Conservation (phyloP, 1,140 invertebrate species). For the Drosophila santomea region DNA sequence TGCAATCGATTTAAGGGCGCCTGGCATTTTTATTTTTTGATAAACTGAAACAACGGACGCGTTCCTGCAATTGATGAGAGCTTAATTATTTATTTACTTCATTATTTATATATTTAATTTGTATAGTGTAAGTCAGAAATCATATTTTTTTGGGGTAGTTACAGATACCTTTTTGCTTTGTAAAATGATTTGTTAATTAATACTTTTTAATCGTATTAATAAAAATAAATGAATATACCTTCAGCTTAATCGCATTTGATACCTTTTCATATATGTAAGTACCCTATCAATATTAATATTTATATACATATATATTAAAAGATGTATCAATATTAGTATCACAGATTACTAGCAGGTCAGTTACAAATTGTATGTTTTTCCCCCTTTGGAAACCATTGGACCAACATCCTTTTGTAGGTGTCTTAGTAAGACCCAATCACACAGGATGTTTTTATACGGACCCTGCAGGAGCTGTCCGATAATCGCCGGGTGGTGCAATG, state of each 20-base stretch:
- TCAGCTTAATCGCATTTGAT: too few species aligned
- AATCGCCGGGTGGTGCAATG: conserved; percentile 75
- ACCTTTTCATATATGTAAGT: too few species aligned
- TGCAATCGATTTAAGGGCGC: conserved; percentile 47
- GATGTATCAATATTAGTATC: background rate
- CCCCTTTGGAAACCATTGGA: background rate
- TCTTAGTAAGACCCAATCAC: conserved; percentile 26
- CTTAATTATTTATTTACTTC: conserved; percentile 2
- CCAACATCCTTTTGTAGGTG: background rate
- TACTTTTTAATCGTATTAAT: too few species aligned
- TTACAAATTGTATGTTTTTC: background rate
- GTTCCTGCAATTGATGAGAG: background rate
- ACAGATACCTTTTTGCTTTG: too few species aligned
- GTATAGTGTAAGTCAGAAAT: too few species aligned
- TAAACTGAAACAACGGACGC: background rate
- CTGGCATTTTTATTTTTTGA: conserved; percentile 8
- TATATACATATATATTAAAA: too few species aligned
- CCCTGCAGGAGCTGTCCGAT: conserved; percentile 64
- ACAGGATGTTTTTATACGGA: conserved; percentile 56
- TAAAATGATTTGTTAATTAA: too few species aligned
- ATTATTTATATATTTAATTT: background rate
- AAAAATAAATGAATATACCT: too few species aligned
- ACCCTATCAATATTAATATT: too few species aligned
- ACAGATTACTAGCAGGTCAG: background rate
- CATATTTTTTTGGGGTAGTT: too few species aligned